Base-by-base conservation (phyloP, 1,140 invertebrate species). In the Asobara japonica region DNA sequence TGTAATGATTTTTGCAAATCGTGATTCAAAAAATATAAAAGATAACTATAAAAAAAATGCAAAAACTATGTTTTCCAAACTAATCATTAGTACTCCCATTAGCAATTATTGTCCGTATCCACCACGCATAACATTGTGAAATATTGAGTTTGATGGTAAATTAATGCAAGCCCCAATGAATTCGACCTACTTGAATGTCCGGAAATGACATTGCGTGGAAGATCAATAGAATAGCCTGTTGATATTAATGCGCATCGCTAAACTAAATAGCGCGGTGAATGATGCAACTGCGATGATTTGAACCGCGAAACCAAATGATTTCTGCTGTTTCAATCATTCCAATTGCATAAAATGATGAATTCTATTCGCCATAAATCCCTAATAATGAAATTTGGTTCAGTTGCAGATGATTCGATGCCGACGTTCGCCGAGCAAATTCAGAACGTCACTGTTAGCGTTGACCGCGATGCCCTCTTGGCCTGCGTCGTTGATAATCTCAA, bases 401-500 rank as follows among this genome's bases (percentile, higher is more conserved):
- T 90, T 87, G 72, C 87, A 91, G 92, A 92, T 84, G 84, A 86
- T 36, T 84, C 89, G 73, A 89, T 93, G 76, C 95, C 95, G 7
- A 90, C 91, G 76, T 97, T 98, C 83, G 94, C 96, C 68, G 95
- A 97, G 77, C 93, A 94, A 22, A 95, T 97, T 78, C 93, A 94
- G 29, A 98, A 98, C 87, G 94, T 98, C 33, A 98, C 96, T 5
- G 95, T 97, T 5, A 94, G 95, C 22, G 92, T 95, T 11, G 96
- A 96, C 8, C 91, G 95, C 61, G 95, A 97, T 82, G 96, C 96
- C 11, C 88, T 97, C 1, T 89, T 98, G 31, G 95, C 96, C n/a
- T 98, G 97, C 83, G 94, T 98, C 68, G 95, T 98, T 25, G 94
- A 97, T 83, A 95, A 96, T 87, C 91, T 98, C 27, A 92, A 93